phyloP scores from a whole-genome alignment of 2,888 invertebrate species.

The Amphipoea oculea region DNA sequence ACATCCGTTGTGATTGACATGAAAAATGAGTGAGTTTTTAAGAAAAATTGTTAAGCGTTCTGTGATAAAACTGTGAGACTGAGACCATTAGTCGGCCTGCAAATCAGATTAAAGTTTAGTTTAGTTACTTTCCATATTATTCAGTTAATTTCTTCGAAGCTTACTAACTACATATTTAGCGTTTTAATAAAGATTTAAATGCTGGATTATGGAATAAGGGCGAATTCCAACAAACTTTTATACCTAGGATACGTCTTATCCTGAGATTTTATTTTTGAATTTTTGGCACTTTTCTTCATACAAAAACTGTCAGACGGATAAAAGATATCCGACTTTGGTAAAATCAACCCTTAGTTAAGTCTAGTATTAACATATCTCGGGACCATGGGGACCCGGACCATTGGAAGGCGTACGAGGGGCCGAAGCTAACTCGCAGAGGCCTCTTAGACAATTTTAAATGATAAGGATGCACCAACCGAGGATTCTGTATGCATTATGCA shows the following conservation, averaged over 20 bases:
- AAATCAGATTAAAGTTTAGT: slow-evolving; percentile 6
- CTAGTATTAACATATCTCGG: too few relatives aligned
- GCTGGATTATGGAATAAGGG: neutral
- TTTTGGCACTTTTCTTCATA: neutral
- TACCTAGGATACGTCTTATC: neutral
- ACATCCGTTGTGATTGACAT: slow-evolving; percentile 44
- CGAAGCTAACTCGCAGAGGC: too few relatives aligned
- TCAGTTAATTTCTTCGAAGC: neutral
- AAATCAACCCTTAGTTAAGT: too few relatives aligned
- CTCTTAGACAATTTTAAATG: too few relatives aligned
- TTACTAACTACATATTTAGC: neutral
- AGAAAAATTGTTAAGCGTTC: slow-evolving; percentile 35
- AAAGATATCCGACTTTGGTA: too few relatives aligned
- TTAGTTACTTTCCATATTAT: too few relatives aligned
- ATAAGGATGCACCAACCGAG: too few relatives aligned
- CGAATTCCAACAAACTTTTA: neutral
- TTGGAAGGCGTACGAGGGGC: too few relatives aligned
- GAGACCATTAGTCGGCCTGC: slow-evolving; percentile 5
- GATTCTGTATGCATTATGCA: too few relatives aligned
- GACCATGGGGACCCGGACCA: too few relatives aligned
- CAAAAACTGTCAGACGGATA: too few relatives aligned
- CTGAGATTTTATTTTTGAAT: too few relatives aligned
- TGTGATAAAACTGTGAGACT: neutral
- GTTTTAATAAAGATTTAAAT: neutral
- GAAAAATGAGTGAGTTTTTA: slow-evolving; percentile 45